Evolutionary conservation across 2,888 invertebrate genomes (phyloP), one percentile per base, ranked within the genome.

Genomic region (Xylota sylvarum): DNA sequence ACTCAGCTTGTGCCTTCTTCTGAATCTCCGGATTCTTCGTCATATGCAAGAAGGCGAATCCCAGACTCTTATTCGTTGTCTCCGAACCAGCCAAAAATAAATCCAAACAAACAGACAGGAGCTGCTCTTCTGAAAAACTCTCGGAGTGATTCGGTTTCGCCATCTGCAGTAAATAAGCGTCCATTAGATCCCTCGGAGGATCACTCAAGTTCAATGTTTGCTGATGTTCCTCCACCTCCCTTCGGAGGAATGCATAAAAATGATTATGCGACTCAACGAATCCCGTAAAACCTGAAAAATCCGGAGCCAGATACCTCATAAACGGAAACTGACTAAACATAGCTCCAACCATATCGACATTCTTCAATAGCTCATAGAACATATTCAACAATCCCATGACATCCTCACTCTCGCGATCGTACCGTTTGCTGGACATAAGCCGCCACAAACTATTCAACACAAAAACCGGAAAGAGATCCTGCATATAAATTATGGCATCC

Each of bases 31-130:
- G 96, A 89, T 96, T 94, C 17, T 95, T 93, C 5, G 96, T 94
- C 88, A 97, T 91, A 90, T 96, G 95, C 88, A 96, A 93, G 89
- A 97, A 96, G 79, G 95, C 94, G 90, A 97, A 97, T 32, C 96
- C 95, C 89, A 97, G 93, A 37, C 95, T 95, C 90, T 97, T 97
- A 67, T 95, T 95, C 0, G 97, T 97, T 0, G 97, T 97, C 92
- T 97, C 97, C 0, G 97, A 96, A 0, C 97, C 97, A 23, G 97
- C 97, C 94, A 97, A 95, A 89, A 97, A 97, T 94, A 97, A 94
- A 89, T 97, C 97, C 94, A 97, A 93, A 89, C 97, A 97, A 89
- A 96, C 95, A 0, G 97, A 96, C 76, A 97, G 91, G 67, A 97
- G 92, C 89, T 97, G 97, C 7, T 94, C 94, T 90, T 97, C 97